A percentile compares a stretch with the other conserved stretches of the same genome.
Evolutionary conservation across 2,113 vertebrate species (phyloP).

Genomic region (Xiphias gladius): DNA sequence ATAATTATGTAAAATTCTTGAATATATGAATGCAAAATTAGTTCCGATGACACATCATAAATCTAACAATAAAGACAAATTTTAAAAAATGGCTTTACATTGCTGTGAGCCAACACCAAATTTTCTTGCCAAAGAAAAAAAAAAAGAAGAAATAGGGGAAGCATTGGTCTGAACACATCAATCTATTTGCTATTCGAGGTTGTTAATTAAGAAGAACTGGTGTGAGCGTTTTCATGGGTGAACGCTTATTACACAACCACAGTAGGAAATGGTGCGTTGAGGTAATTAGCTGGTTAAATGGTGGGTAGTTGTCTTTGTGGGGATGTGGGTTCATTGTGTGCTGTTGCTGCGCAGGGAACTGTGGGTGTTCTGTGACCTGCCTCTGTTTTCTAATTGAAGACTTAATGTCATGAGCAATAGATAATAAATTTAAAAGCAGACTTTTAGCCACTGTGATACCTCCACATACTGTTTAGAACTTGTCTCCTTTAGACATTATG

Average conservation of each 20-base stretch:
- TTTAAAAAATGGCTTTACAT: neutral
- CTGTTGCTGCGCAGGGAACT: slow-evolving; percentile 47
- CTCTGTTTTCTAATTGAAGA: slow-evolving; percentile 15
- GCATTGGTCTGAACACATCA: slow-evolving; percentile 52
- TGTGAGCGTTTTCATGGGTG: slow-evolving; percentile 62
- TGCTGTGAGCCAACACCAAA: slow-evolving; percentile 1
- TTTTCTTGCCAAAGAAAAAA: slow-evolving; percentile 22
- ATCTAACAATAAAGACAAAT: slow-evolving; percentile 7
- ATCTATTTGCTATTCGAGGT: slow-evolving; percentile 68
- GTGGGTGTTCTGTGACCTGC: slow-evolving; percentile 41
- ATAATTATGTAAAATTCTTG: slow-evolving; percentile 24
- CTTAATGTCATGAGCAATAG: slow-evolving; percentile 13
- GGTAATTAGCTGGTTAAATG: slow-evolving; percentile 74
- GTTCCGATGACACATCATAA: neutral
- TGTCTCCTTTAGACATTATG: neutral
- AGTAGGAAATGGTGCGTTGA: slow-evolving; percentile 64
- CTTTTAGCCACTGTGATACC: neutral
- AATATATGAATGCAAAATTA: slow-evolving; percentile 27
- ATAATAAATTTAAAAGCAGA: slow-evolving; percentile 15
- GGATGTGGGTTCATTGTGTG: slow-evolving; percentile 50
- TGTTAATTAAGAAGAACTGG: slow-evolving; percentile 70
- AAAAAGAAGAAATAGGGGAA: neutral
- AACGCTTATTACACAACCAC: slow-evolving; percentile 57
- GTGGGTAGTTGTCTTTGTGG: slow-evolving; percentile 49
- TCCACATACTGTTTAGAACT: neutral